These are phyloP conservation scores for Scaptomyza caliginosa DNA, from an alignment of 2,888 invertebrate genomes.

Conservation along the genomic window DNA sequence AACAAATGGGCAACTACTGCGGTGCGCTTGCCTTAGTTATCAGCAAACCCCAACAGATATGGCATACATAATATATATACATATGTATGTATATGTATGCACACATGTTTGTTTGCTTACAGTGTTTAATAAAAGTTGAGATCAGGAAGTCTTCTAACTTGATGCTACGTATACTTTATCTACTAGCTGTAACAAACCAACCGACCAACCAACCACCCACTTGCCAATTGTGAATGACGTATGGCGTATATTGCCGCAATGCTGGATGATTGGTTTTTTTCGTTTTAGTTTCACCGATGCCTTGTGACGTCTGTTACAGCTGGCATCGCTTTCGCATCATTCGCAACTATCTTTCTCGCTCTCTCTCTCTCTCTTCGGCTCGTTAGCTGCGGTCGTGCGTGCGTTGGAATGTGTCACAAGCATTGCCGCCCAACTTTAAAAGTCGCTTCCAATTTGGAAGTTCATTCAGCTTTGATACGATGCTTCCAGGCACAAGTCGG, in stretches of 20 bases:
- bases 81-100: background rate
- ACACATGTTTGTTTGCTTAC: constrained; percentile 8
- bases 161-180: constrained; percentile 19
- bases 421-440: constrained; percentile 54
- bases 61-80: constrained; percentile 8
- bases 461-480: constrained; percentile 72
- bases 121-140: constrained; percentile 18
- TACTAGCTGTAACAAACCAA: too few species aligned
- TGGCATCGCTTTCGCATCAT: constrained; percentile 32
- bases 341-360: constrained; percentile 8
- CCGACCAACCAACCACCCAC: constrained; percentile 4
- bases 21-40: constrained; percentile 41
- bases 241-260: constrained; percentile 6
- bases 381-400: constrained; percentile 38
- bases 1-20: constrained; percentile 38
- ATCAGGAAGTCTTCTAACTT: background rate
- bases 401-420: constrained; percentile 38
- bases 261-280: constrained; percentile 19
- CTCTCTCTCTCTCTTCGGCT: constrained; percentile 3
- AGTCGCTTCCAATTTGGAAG: constrained; percentile 70
- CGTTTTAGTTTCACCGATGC: constrained; percentile 30
- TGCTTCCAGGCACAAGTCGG: constrained; percentile 43
- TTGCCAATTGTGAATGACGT: constrained; percentile 36
- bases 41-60: constrained; percentile 50
- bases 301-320: constrained; percentile 70